Conservation (phyloP, 2,113 vertebrate species). For the Otolemur garnettii region DNA sequence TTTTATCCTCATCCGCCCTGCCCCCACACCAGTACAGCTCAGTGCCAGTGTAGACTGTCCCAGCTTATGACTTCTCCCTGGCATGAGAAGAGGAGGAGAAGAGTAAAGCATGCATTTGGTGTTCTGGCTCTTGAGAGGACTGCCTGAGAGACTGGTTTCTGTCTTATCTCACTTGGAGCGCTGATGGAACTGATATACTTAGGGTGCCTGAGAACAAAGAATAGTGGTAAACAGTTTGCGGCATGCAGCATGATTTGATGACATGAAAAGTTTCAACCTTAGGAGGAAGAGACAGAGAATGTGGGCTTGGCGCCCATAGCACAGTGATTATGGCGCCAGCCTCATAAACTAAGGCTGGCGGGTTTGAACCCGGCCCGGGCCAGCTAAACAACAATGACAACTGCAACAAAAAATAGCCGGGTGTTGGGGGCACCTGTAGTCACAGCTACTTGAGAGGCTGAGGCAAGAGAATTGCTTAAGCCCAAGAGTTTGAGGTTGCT, state of each 20-base stretch:
- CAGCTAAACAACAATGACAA: too few relatives aligned
- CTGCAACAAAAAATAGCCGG: too few relatives aligned
- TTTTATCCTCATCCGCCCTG: background rate
- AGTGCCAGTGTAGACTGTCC: background rate
- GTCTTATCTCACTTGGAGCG: background rate
- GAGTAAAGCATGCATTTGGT: background rate
- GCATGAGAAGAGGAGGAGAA: background rate
- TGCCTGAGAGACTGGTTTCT: background rate
- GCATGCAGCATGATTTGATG: background rate
- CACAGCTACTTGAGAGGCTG: too few relatives aligned
- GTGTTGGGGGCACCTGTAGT: too few relatives aligned
- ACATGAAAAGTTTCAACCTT: background rate
- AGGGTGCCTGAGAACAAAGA: background rate
- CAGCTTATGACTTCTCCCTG: background rate
- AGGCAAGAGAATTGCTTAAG: too few relatives aligned
- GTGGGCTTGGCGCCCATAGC: too few relatives aligned
- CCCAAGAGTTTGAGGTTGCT: too few relatives aligned
- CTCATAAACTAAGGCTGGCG: too few relatives aligned
- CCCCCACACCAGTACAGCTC: background rate
- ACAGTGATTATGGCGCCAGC: too few relatives aligned
- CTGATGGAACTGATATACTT: background rate
- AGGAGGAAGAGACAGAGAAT: background rate
- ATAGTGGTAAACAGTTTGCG: background rate
- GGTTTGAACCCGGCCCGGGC: too few relatives aligned
- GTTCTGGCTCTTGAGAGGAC: background rate